Percentiles rank a stretch among this genome's conserved stretches.
Conservation (phyloP, 2,797 vertebrate genomes). For the Myotis pilosus region DNA sequence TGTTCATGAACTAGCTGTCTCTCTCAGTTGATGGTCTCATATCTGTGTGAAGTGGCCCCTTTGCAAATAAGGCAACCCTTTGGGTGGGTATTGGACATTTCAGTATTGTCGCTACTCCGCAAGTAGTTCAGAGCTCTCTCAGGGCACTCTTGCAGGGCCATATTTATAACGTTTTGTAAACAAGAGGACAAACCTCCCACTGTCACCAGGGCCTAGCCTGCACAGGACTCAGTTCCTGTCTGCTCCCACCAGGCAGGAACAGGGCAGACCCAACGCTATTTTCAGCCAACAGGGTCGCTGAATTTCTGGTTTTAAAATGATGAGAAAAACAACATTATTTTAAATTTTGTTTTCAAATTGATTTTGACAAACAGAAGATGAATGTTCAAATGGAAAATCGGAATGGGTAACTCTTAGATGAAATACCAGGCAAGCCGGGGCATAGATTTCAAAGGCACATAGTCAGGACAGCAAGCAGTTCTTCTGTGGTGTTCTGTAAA, state of each 20-base stretch:
- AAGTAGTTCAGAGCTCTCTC: neutral
- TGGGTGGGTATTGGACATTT: neutral
- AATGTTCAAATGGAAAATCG: constrained; percentile 37
- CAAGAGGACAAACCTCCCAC: neutral
- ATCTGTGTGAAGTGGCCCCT: neutral
- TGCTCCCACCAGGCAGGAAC: neutral
- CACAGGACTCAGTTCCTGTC: neutral
- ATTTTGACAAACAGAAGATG: constrained; percentile 54
- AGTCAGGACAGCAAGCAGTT: neutral
- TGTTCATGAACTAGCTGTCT: neutral
- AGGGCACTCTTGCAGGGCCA: neutral
- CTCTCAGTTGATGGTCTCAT: neutral
- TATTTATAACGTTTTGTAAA: constrained; percentile 37
- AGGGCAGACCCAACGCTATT: neutral
- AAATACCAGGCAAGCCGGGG: neutral
- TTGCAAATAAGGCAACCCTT: neutral
- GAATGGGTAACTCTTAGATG: neutral
- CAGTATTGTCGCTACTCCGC: neutral
- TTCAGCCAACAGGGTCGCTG: neutral
- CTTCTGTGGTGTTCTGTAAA: neutral
- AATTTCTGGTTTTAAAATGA: too few species aligned
- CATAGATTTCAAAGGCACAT: neutral
- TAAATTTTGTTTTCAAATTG: constrained; percentile 49
- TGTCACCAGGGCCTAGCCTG: neutral
- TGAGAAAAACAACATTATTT: neutral